These are phyloP conservation scores for Drosophila helvetica DNA, from an alignment of 2,888 invertebrate species.

Conservation along the genomic window DNA sequence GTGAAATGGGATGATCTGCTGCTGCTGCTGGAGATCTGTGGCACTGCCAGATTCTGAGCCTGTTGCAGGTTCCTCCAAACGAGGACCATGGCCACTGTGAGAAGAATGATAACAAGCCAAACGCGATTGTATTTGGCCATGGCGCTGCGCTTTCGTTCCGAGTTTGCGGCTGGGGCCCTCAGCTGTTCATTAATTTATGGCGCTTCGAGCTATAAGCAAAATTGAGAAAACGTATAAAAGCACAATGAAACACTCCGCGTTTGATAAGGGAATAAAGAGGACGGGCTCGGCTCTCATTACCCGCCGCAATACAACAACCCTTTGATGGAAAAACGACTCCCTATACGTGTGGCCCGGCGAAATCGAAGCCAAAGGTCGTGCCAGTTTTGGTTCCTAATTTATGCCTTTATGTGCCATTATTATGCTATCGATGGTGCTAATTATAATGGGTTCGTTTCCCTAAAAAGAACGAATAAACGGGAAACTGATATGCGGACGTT, in stretches of 20 bases:
- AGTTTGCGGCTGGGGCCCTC: neutral
- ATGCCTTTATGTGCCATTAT: constrained; percentile 1
- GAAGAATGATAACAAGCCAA: constrained; percentile 20
- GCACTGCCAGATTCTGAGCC: neutral
- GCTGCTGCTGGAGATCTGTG: neutral
- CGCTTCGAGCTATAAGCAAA: neutral
- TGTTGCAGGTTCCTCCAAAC: constrained; percentile 34
- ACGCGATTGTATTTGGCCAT: constrained; percentile 36
- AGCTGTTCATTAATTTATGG: neutral
- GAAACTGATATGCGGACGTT: neutral
- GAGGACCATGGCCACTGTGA: constrained; percentile 24
- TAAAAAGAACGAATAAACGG: neutral
- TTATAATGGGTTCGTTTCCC: neutral
- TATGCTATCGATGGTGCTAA: neutral
- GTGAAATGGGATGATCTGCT: neutral
- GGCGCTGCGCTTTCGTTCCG: neutral
- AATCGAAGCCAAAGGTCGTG: neutral
- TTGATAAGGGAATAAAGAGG: neutral
- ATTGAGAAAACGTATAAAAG: neutral
- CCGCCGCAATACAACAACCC: neutral
- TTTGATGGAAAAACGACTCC: neutral
- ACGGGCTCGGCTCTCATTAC: neutral
- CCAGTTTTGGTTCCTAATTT: neutral
- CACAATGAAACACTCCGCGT: neutral
- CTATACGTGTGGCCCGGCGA: neutral